Evolutionary conservation across 2,797 vertebrate species (phyloP), one percentile per base, ranked within the genome.

Genomic region (Danio jaintianensis): DNA sequence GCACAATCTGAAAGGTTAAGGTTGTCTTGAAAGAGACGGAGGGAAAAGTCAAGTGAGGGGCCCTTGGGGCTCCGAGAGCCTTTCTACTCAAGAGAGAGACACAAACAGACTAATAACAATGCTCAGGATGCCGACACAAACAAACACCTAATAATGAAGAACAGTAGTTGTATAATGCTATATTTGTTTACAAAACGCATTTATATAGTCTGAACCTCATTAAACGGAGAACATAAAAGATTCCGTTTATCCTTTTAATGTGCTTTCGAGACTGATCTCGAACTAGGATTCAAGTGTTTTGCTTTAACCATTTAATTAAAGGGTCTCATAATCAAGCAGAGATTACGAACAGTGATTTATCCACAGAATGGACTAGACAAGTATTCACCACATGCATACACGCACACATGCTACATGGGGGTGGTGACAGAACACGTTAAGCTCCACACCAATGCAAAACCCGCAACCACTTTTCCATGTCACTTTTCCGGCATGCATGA

Each of bases 51-150:
- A 81, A 80, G 81, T 81, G 74, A 83, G 36, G 55, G 48, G 56
- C 69, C 92, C 89, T 78, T 86, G 89, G 89, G 93, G 89, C 88
- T 58, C 81, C 81, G 89, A 91, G 90, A 89, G 87, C 89, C 90
- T 92, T 92, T 92, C 89, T 87, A 89, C 91, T 95, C 91, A 85
- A 52, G 38, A 68, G 22, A 59, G 22, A 36, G n/a, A 75, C 64
- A 59, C 69, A 58, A 45, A 81, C 63, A 81, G 50, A 53, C 52
- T 48, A 70, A 36, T 20, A 50, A 67, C 29, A 80, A 47, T 13
- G 10, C 13, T 55, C 16, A 43, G 59, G 15, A 75, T 53, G 47
- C 50, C 20, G 9, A 36, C 40, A 61, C n/a, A 71, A 52, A 61
- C 76, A 69, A 42, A 74, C 63, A 22, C 11, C 9, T 40, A n/a